phyloP scores from a whole-genome alignment of 2,797 vertebrate species.

The Leptoclinus maculatus region DNA sequence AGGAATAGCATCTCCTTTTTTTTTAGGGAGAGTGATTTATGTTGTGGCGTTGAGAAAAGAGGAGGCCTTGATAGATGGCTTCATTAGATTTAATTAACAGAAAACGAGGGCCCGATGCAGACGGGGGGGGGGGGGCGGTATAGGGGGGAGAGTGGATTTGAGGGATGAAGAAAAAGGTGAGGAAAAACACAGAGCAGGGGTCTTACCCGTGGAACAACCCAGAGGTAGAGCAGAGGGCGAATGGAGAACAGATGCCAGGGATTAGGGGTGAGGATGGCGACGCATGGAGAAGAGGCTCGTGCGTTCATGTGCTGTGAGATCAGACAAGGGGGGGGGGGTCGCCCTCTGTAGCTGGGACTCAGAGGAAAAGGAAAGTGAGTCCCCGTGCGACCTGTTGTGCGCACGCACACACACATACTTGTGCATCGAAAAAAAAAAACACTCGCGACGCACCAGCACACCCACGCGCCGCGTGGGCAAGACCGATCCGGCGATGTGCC shows the following conservation, averaged over 20 bases:
- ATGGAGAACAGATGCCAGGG: slow-evolving; percentile 66
- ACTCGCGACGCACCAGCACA: slow-evolving; percentile 22
- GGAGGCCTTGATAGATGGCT: slow-evolving; percentile 82
- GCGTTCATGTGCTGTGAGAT: slow-evolving; percentile 30
- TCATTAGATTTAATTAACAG: slow-evolving; percentile 87
- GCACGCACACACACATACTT: neutral
- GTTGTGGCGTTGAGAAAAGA: slow-evolving; percentile 78
- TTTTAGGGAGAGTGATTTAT: slow-evolving; percentile 80
- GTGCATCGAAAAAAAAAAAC: neutral
- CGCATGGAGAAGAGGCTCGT: slow-evolving; percentile 38
- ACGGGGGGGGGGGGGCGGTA: slow-evolving; percentile 51
- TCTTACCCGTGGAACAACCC: slow-evolving; percentile 37
- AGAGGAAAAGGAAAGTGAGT: neutral
- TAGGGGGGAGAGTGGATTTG: slow-evolving; percentile 55
- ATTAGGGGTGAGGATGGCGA: slow-evolving; percentile 55
- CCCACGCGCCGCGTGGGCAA: slow-evolving; percentile 7
- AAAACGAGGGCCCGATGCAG: slow-evolving; percentile 67
- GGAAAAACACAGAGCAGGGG: slow-evolving; percentile 34
- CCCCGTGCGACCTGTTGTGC: slow-evolving; percentile 9
- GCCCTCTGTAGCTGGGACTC: slow-evolving; percentile 3
- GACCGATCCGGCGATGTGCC: slow-evolving; percentile 67
- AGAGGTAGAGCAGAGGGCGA: slow-evolving; percentile 46
- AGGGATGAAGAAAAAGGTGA: slow-evolving; percentile 51
- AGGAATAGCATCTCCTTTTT: slow-evolving; percentile 47
- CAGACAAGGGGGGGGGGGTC: slow-evolving; percentile 4